A percentile compares a stretch with the other conserved stretches of the same genome.
Conservation (phyloP, 2,888 invertebrate species). For the Mimachlamys varia region DNA sequence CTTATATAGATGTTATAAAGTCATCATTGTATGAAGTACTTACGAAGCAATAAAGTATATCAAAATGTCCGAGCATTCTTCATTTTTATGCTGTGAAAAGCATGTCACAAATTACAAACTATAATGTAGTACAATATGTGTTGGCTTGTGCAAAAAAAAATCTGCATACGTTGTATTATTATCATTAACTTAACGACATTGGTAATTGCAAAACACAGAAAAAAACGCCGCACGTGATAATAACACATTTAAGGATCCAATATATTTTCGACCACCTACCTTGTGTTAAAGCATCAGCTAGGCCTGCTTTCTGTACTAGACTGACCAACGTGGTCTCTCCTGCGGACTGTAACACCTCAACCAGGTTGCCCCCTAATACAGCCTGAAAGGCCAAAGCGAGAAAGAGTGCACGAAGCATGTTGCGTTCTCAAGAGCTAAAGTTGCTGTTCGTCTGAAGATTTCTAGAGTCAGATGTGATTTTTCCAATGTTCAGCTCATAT, state of each 20-base stretch:
- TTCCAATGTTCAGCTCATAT: background rate
- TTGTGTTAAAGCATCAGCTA: slow-evolving; percentile 50
- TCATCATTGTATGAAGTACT: too few species aligned
- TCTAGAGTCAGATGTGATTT: background rate
- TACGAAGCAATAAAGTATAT: too few species aligned
- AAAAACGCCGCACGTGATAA: background rate
- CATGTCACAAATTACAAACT: too few species aligned
- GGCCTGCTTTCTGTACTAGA: slow-evolving; percentile 58
- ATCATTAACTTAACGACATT: too few species aligned
- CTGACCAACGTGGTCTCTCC: slow-evolving; percentile 57
- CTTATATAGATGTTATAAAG: background rate
- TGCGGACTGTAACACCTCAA: slow-evolving; percentile 44
- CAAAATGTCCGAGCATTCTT: too few species aligned
- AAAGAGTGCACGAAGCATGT: background rate
- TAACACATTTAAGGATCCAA: background rate
- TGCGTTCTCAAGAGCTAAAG: background rate
- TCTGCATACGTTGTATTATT: too few species aligned
- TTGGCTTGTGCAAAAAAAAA: too few species aligned
- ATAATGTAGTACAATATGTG: too few species aligned
- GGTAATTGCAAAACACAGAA: too few species aligned
- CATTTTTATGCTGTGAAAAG: too few species aligned
- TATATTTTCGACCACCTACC: background rate
- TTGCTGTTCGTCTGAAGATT: background rate
- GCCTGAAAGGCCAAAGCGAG: slow-evolving; percentile 4
- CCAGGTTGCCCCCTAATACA: slow-evolving; percentile 42